Conservation (phyloP, 2,888 invertebrate species). For the Rhagonycha fulva region DNA sequence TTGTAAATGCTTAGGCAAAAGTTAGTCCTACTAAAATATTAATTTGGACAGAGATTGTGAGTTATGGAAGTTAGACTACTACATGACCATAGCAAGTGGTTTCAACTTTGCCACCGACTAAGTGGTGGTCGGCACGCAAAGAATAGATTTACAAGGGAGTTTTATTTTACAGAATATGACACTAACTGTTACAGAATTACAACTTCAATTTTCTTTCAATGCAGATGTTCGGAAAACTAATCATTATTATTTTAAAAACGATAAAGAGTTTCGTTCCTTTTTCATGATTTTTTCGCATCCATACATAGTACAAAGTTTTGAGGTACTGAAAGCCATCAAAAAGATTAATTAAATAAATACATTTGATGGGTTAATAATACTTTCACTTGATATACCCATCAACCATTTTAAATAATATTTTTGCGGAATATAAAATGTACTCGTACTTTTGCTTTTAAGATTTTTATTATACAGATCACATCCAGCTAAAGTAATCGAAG, state of each 20-base stretch:
- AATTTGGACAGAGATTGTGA: conserved; percentile 52
- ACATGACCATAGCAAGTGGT: conserved; percentile 48
- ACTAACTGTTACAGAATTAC: neutral
- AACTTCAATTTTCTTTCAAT: neutral
- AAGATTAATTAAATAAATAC: neutral
- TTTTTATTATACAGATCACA: conserved; percentile 49
- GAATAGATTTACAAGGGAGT: conserved; percentile 23
- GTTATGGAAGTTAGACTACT: conserved; percentile 47
- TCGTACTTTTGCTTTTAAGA: conserved; percentile 7
- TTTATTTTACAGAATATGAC: neutral
- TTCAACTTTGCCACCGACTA: conserved; percentile 36
- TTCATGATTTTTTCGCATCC: too few species aligned
- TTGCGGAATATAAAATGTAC: neutral
- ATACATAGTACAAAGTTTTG: neutral
- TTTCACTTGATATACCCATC: neutral
- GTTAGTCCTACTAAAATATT: conserved; percentile 44
- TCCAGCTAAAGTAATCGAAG: conserved; percentile 38
- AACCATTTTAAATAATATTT: neutral
- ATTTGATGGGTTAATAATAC: neutral
- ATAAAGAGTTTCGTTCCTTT: too few species aligned
- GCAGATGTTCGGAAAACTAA: neutral
- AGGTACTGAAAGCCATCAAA: neutral
- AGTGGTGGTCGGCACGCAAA: conserved; percentile 37
- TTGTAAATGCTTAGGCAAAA: conserved; percentile 25
- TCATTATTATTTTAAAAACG: too few species aligned